Base-by-base conservation (phyloP, 1,140 invertebrate species). In the Drosophila busckii region DNA sequence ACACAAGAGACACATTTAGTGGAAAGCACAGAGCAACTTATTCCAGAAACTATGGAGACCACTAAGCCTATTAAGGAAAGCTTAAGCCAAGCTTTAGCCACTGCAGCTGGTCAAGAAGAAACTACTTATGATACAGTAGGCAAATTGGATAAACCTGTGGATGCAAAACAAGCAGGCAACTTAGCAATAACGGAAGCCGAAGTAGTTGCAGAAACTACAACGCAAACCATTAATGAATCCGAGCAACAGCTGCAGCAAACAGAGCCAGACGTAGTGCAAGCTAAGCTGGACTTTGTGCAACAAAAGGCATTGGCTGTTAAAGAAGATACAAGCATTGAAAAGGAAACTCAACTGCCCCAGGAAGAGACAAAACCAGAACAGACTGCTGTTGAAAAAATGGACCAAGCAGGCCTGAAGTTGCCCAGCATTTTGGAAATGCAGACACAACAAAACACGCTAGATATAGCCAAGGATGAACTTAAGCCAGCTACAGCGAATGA, bases 111-210 rank as follows among this genome's bases (percentile, higher is more conserved):
- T 31, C 42, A 54, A 6, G 48, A 84, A 26, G 46, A 55, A 3
- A 0, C n/a, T 2, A 25, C 54, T 2, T 70, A 66, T 6, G 78
- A 84, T n/a, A 34, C 42, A 3, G 2, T 64, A 1, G 19, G 48
- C 2, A 2, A 32, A 8, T 22, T 64, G 0, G 12, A 54, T 38
- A 22, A n/a, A n/a, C n/a, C n/a, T n/a, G n/a, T n/a, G n/a, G n/a
- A 40, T 2, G n/a, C n/a, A 5, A 17, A 29, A 35, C 0, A 54
- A 26, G 6, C 34, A 56, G 65, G 69, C 3, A 80, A 50, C 17
- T 4, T 70, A 3, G 48, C 34, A 8, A 50, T 83, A 4, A 26
- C 25, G 88, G 92, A 85, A 87, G 88, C 53, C 0, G 66, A 85
- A 26, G 26, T 60, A 0, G 69, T 64, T 4, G 69, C 80, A 1